Base-by-base conservation (phyloP, 1,140 invertebrate species). In the Reticulitermes speratus region DNA sequence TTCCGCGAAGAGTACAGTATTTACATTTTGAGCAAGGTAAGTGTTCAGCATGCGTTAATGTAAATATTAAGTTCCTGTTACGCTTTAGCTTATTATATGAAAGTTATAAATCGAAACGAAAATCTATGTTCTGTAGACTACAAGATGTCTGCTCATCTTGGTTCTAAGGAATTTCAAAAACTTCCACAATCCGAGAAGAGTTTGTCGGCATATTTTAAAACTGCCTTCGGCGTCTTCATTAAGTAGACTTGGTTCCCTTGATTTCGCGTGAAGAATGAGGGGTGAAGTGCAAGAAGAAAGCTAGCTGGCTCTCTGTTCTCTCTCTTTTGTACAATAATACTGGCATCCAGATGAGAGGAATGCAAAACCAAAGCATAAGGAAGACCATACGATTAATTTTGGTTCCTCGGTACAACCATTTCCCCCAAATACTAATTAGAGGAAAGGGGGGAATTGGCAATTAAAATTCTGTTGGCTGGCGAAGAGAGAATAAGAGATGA, bases 201-300 rank as follows among this genome's bases (percentile, higher is more conserved):
- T 75, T 30, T 75, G 65, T 75, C 65, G 65, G 65, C 25, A 75
- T 75, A 75, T 75, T 75, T 75, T 75, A 75, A 75, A 75, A 75
- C 65, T 75, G 65, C 65, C 65, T 75, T 75, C 65, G 65, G 65
- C 65, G n/a, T 75, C 65, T 75, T 75, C 65, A 75, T 75, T 75
- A 75, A 75, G 65, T 75, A 6, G 25, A 30, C 9, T 30, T 30
- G 25, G 59, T 65, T 65, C 59, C 59, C 59, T 65, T 65, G 65
- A 75, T 75, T 75, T 75, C 65, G 25, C n/a, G 65, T 30, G 65
- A 75, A 75, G 65, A 75, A 75, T 30, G 65, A 75, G n/a, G 65
- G n/a, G n/a, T 75, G 65, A 30, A 75, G n/a, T n/a, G 65, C 65
- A 75, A 75, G 25, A 75, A 75, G 65, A 75, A 75, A 75, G n/a